Base-by-base conservation (phyloP, 2,888 invertebrate species). In the Lepas anatifera region DNA sequence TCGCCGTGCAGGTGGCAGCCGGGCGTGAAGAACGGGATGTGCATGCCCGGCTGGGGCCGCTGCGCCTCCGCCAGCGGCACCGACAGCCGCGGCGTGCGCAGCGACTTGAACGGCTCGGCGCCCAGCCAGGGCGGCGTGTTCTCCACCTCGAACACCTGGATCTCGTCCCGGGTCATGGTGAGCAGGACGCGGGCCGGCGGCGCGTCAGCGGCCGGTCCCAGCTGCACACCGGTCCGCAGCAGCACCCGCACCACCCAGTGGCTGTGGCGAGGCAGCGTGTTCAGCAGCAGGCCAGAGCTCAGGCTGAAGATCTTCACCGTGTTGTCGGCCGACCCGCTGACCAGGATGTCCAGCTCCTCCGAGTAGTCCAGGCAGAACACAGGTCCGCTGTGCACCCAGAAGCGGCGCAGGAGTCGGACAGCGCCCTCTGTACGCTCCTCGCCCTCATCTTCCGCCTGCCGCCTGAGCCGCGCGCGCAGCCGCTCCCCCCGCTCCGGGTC, bases 321-420 rank as follows among this genome's bases (percentile, higher is more conserved):
- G 46, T 73, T 71, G 32, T 73, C 73, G 32, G 72, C 73, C 32
- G 72, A 71, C 22, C 73, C 73, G 70, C 73, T 73, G 22, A 73
- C 69, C 39, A 72, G 46, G 7, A 73, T 37, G 25, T 72, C 69
- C n/a, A 72, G 48, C 27, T 72, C 72, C 29, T 69, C 58, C 22
- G 70, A 70, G 67, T 72, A 72, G 68, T 73, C 73, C 63, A 72
- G 71, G 46, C 72, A 68, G 67, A 73, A 73, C 10, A 73, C 73
- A 13, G 73, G 73, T 4, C 72, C 73, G 41, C 70, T 70, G 41
- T 73, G 73, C 72, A 72, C 72, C 68, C 71, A 72, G 64, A 70
- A 72, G 66, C 41, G 66, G 37, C 66, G 37, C 41, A 66, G 39
- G 10, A 66, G 66, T 16, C 39, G 37, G 13, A 27, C 66, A 25